phyloP scores from a whole-genome alignment of 2,113 vertebrate species.

The Macrotus californicus region DNA sequence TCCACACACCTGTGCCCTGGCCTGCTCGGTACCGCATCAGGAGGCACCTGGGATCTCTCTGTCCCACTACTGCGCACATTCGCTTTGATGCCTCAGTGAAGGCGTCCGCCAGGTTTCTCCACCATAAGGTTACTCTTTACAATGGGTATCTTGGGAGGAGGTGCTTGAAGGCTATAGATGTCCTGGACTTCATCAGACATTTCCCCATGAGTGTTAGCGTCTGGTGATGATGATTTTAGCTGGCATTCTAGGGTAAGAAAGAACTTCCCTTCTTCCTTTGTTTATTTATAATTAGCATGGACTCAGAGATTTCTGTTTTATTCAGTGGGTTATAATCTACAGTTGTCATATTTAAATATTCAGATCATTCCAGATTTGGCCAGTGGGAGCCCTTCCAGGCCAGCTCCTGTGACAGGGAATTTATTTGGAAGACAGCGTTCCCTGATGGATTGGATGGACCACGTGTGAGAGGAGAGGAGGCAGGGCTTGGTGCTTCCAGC shows the following conservation, averaged over 20 bases:
- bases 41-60: neutral
- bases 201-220: neutral
- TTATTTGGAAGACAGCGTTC: neutral
- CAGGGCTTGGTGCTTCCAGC: neutral
- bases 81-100: neutral
- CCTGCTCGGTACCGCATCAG: neutral
- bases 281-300: neutral
- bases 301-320: neutral
- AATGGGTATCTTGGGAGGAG: neutral
- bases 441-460: neutral
- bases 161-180: neutral
- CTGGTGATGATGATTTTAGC: neutral
- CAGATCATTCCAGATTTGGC: neutral
- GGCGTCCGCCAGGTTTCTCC: neutral
- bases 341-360: neutral
- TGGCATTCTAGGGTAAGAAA: neutral
- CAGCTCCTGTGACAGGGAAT: neutral
- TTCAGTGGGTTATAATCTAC: neutral
- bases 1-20: neutral
- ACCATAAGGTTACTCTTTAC: neutral
- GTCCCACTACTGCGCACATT: neutral
- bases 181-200: neutral
- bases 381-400: neutral
- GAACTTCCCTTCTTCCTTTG: neutral
- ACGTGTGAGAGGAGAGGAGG: neutral